Evolutionary conservation across 2,888 invertebrate species (phyloP).

Genomic region (Zelleria hepariella): DNA sequence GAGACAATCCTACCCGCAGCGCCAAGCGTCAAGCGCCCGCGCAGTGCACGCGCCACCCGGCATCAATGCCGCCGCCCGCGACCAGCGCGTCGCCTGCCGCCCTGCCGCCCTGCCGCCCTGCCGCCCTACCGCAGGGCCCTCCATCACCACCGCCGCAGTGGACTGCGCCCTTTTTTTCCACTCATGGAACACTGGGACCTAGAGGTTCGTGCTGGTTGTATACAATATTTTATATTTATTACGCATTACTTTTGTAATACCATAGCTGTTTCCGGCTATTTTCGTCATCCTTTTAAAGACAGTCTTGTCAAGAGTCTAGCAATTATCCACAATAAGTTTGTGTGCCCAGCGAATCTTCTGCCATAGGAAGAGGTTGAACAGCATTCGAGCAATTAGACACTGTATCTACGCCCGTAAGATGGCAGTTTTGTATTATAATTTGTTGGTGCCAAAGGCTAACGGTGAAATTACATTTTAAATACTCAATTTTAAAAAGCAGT

Average conservation of each 20-base stretch:
- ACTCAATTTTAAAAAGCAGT: no score
- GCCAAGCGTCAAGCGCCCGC: neutral
- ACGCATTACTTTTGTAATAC: neutral
- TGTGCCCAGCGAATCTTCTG: neutral
- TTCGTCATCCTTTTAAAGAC: neutral
- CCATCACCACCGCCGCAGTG: neutral
- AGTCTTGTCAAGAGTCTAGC: neutral
- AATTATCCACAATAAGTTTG: neutral
- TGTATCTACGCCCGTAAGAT: constrained; percentile 1
- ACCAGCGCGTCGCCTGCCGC: neutral
- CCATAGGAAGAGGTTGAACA: neutral
- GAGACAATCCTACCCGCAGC: neutral
- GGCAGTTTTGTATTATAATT: constrained; percentile 1
- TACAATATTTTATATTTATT: neutral
- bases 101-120: no score
- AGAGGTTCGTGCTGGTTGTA: neutral
- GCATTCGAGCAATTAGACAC: neutral
- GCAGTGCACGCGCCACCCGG: neutral
- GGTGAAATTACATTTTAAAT: neutral
- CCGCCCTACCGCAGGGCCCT: no score
- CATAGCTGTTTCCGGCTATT: neutral
- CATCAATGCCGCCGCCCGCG: neutral
- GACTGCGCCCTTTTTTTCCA: neutral
- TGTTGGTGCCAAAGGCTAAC: constrained; percentile 6
- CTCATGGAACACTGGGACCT: neutral